Conservation (phyloP, 2,888 invertebrate genomes). For the Chymomyza amoena region DNA sequence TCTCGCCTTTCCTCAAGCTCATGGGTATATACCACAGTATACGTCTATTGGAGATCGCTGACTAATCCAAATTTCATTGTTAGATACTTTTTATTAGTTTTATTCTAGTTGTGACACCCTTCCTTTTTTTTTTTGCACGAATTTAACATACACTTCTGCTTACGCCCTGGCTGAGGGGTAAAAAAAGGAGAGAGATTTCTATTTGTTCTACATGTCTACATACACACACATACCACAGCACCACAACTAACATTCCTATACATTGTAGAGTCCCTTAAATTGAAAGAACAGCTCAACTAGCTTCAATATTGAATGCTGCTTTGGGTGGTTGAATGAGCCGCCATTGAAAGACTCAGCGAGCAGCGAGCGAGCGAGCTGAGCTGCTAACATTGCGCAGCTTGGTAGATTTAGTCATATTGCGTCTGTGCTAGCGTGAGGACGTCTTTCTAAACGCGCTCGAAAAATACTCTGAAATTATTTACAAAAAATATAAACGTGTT, state of each 20-base stretch:
- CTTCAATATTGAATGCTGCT: conserved; percentile 13
- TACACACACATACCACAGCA: background rate
- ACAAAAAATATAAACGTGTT: background rate
- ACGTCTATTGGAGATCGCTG: too few relatives aligned
- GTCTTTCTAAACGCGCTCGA: conserved; percentile 18
- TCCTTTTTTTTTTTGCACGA: too few relatives aligned
- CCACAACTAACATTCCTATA: background rate
- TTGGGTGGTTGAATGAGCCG: background rate
- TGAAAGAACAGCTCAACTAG: conserved; percentile 4
- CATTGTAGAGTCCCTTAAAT: background rate
- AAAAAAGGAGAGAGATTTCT: too few relatives aligned
- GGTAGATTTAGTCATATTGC: conserved; percentile 56
- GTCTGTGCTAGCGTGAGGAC: conserved; percentile 41
- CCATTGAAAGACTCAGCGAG: conserved; percentile 11
- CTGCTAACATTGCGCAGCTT: conserved; percentile 50
- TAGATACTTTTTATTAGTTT: too few relatives aligned
- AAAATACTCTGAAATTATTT: background rate
- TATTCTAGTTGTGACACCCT: too few relatives aligned
- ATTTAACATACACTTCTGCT: too few relatives aligned
- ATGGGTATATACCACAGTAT: too few relatives aligned
- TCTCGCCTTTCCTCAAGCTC: too few relatives aligned
- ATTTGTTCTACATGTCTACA: background rate
- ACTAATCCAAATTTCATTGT: too few relatives aligned
- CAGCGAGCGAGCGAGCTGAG: conserved; percentile 21
- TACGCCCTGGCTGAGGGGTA: too few relatives aligned